These are phyloP conservation scores for Pheosia gnoma DNA, from an alignment of 2,888 invertebrate genomes.

Conservation along the genomic window DNA sequence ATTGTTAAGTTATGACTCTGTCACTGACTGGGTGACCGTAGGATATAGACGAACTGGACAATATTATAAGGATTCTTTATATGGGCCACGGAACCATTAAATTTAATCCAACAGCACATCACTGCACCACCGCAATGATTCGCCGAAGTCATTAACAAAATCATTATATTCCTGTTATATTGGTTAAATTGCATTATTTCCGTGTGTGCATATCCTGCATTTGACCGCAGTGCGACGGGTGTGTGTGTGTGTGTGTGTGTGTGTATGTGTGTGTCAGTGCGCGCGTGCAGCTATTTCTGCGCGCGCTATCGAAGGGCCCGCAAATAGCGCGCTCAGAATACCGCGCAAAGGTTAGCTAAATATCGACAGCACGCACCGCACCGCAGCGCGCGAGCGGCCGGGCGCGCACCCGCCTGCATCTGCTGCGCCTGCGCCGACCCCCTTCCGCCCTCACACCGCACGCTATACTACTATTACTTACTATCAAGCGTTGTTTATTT, in stretches of 20 bases:
- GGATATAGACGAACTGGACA: no score
- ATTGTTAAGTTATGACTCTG: no score
- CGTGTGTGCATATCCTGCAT: no score
- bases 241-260: not conserved
- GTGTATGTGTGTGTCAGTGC: constrained; percentile 10
- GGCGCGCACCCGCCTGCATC: not conserved
- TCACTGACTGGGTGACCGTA: not conserved
- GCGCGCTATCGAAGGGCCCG: constrained; percentile 41
- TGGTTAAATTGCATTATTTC: no score
- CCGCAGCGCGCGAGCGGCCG: not conserved
- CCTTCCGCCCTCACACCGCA: not conserved
- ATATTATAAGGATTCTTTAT: not conserved
- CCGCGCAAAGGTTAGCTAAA: constrained; percentile 65
- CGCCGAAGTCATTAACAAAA: not conserved
- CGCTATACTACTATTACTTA: not conserved
- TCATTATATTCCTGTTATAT: no score
- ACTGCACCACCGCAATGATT: not conserved
- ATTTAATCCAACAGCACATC: not conserved
- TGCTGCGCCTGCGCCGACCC: not conserved
- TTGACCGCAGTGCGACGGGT: no score
- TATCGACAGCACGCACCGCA: constrained; percentile 28
- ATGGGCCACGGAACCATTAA: not conserved
- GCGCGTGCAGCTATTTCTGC: constrained; percentile 49
- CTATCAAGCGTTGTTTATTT: constrained; percentile 10
- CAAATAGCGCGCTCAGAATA: constrained; percentile 68